A percentile compares a stretch with the other conserved stretches of the same genome.
phyloP scores from a whole-genome alignment of 92 coral and sea anemone species.

The Bergia puertoricense region DNA sequence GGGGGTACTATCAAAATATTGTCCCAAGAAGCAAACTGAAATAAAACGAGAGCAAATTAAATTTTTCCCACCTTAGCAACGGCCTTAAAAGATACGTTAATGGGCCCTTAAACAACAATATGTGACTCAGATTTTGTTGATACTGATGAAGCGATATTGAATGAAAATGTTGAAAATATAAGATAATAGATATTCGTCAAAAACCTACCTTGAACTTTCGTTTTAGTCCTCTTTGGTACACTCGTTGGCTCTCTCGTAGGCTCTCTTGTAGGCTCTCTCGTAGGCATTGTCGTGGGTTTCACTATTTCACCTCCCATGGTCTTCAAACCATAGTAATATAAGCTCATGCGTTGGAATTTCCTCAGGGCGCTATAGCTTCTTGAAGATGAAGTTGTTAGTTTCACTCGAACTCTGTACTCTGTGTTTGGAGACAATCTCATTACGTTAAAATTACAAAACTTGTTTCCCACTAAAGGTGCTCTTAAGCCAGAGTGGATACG shows the following conservation, averaged over 20 bases:
- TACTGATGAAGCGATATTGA: too few relatives aligned
- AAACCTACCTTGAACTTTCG: too few relatives aligned
- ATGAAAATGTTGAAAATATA: too few relatives aligned
- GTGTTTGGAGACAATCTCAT: neutral
- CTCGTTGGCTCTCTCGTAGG: neutral
- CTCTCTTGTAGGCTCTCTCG: neutral
- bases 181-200: too few relatives aligned
- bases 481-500: constrained; percentile 6
- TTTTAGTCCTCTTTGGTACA: too few relatives aligned
- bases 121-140: too few relatives aligned
- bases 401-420: neutral
- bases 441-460: constrained; percentile 6
- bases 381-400: neutral
- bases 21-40: too few relatives aligned
- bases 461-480: neutral
- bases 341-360: neutral
- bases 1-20: too few relatives aligned
- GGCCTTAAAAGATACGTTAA: too few relatives aligned
- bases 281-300: neutral
- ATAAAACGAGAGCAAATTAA: too few relatives aligned
- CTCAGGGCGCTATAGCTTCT: neutral
- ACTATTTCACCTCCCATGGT: neutral
- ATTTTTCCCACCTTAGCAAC: too few relatives aligned
- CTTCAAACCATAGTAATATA: constrained; percentile 4
- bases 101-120: too few relatives aligned